Percentiles rank a stretch among this genome's conserved stretches.
Evolutionary conservation across 2,113 vertebrate genomes (phyloP).

Genomic region (Platichthys flesus): DNA sequence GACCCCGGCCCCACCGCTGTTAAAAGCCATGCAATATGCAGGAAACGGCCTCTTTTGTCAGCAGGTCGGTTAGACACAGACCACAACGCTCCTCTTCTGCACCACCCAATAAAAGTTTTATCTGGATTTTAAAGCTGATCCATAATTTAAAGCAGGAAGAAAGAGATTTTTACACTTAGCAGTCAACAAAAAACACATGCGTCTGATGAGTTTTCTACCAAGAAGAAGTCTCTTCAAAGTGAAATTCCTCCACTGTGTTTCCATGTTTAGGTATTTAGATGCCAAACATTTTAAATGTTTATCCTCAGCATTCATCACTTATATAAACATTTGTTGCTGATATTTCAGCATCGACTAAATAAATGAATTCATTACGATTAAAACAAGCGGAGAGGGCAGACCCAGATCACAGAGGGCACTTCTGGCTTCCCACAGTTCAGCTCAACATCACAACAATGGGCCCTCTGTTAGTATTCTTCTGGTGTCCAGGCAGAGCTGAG

Average conservation of each 20-base stretch:
- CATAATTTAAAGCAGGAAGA: slow-evolving; percentile 82
- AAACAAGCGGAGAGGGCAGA: slow-evolving; percentile 37
- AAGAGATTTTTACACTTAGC: slow-evolving; percentile 69
- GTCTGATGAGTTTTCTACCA: slow-evolving; percentile 41
- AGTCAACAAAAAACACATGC: slow-evolving; percentile 68
- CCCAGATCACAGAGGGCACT: slow-evolving; percentile 40
- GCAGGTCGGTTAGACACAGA: slow-evolving; percentile 69
- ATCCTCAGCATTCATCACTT: not conserved
- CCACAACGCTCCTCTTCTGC: slow-evolving; percentile 71
- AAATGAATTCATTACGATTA: slow-evolving; percentile 18
- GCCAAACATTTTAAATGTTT: not conserved
- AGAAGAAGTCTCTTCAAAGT: slow-evolving; percentile 9
- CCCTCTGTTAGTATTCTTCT: slow-evolving; percentile 82
- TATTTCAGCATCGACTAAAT: not conserved
- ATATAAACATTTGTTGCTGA: slow-evolving; percentile 1
- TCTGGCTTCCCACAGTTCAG: slow-evolving; percentile 71
- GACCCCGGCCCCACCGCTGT: slow-evolving; percentile 73
- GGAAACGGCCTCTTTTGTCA: slow-evolving; percentile 81
- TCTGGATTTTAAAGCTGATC: slow-evolving; percentile 82
- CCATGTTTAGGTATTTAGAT: not conserved
- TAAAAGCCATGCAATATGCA: slow-evolving; percentile 84
- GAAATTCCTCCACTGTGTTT: not conserved
- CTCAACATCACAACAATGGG: slow-evolving; percentile 78
- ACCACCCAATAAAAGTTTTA: slow-evolving; percentile 83
- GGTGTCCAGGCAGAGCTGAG: slow-evolving; percentile 70